Evolutionary conservation across 92 coral and sea anemone species (phyloP).

Genomic region (Hydrozoanthus gracilis): DNA sequence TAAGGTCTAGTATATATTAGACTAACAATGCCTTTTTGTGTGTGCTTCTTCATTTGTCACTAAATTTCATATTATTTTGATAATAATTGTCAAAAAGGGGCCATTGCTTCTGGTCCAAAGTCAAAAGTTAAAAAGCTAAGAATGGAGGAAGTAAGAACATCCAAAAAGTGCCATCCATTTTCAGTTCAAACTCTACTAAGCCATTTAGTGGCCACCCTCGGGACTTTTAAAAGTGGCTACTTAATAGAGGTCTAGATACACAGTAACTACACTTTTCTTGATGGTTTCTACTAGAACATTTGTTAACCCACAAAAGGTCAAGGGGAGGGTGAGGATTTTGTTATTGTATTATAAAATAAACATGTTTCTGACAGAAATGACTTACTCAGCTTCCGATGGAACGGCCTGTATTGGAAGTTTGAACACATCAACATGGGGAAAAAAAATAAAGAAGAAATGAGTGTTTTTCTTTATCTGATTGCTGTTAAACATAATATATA

Average conservation of each 20-base stretch:
- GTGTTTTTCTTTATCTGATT: neutral
- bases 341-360: neutral
- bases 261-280: neutral
- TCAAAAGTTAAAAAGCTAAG: neutral
- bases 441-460: neutral
- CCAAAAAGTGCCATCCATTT: neutral
- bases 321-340: neutral
- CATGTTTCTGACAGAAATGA: slow-evolving; percentile 19
- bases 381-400: slow-evolving; percentile 87
- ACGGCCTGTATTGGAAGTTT: slow-evolving; percentile 56
- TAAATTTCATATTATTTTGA: neutral
- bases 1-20: neutral
- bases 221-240: too few relatives aligned
- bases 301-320: neutral
- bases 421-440: slow-evolving; percentile 1
- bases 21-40: neutral
- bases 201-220: neutral
- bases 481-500: neutral
- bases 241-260: neutral
- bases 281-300: neutral
- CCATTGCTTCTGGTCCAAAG: neutral
- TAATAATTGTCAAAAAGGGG: neutral
- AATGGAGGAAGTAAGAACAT: neutral
- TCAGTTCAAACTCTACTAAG: neutral
- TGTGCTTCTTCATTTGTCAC: neutral